Base-by-base conservation (phyloP, 37 sponge, comb jelly and placozoan genomes). In the Lycopodina hypogea region DNA sequence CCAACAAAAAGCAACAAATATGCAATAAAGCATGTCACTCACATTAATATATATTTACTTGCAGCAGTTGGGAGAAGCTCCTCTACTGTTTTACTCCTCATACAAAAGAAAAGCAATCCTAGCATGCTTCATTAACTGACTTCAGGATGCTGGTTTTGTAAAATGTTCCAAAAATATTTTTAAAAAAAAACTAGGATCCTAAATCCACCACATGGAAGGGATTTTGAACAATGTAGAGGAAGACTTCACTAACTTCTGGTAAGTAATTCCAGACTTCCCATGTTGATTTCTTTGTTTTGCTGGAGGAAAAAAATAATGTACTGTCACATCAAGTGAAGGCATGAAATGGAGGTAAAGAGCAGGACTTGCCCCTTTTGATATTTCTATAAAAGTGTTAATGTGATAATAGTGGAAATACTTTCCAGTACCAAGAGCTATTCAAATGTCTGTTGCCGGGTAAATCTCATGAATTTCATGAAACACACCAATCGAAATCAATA, bases 221-320 rank as follows among this genome's bases (percentile, higher is more conserved):
- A 15, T 52, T 52, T 18, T 52, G 11, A 15, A 52, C 15, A 52
- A 52, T 52, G 53, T 58, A 19, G 59, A 26, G 59, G 26, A 58
- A 58, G 59, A 19, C 59, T 58, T 58, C 59, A 18, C 15, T 52
- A 15, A 52, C 53, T 52, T 52, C 53, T 52, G 53, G 59, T 18
- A 58, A 58, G 21, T 8, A 58, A 58, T 58, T 58, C 59, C 59
- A 58, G 59, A 6, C 59, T 58, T 58, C 26, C 59, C 59, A 58
- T 58, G 59, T 19, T 24, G 59, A 58, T 14, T 58, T 58, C 59
- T 58, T 58, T 6, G 59, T 58, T 58, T 58, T 58, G 59, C 59
- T 19, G 14, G 26, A 58, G 59, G 14, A 58, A 14, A 6, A 26
- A 24, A 19, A 58, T n/a, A n/a, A n/a, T 58, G 9, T 14, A 58